Conservation (phyloP, 2,113 vertebrate genomes). For the Platichthys stellatus region DNA sequence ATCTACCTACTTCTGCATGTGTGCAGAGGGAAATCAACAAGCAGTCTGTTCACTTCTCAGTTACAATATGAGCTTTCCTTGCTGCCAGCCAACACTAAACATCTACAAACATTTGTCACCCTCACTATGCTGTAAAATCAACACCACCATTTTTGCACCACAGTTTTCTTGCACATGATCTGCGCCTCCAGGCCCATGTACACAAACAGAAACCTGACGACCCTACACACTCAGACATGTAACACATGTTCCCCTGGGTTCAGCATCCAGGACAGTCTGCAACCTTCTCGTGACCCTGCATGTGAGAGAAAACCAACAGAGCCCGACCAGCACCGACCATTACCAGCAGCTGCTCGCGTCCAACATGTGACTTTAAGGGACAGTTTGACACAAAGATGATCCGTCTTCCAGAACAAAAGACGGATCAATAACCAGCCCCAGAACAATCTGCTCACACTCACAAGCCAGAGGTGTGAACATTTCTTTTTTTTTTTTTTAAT, state of each 20-base stretch:
- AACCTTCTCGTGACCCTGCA: constrained; percentile 59
- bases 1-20: background rate
- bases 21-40: background rate
- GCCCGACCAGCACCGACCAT: constrained; percentile 11
- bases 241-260: constrained; percentile 45
- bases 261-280: constrained; percentile 50
- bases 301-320: constrained; percentile 14
- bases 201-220: background rate
- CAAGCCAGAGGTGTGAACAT: constrained; percentile 6
- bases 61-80: background rate
- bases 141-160: no score
- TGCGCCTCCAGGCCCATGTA: background rate
- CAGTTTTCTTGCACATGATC: background rate
- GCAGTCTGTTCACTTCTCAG: background rate
- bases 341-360: constrained; percentile 8
- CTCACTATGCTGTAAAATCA: background rate
- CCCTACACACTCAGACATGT: constrained; percentile 6
- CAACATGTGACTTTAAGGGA: constrained; percentile 12
- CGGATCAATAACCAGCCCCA: constrained; percentile 30
- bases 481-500: no score
- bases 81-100: background rate
- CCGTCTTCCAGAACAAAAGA: constrained; percentile 35
- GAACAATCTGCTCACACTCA: constrained; percentile 41
- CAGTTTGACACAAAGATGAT: constrained; percentile 31
- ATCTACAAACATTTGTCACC: background rate